Conservation (phyloP, 2,113 vertebrate species). For the Eublepharis macularius region DNA sequence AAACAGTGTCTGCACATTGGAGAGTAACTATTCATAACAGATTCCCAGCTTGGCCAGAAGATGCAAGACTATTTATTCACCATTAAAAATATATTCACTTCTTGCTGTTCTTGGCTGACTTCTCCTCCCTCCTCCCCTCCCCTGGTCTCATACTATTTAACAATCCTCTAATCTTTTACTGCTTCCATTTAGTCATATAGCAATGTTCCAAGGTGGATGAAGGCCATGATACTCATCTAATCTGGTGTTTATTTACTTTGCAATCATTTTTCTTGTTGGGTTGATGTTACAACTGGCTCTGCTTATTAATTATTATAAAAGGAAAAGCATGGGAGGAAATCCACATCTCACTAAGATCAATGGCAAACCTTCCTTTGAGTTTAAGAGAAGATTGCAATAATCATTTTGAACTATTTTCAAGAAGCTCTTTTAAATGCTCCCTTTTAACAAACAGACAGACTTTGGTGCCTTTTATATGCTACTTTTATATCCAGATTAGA, state of each 20-base stretch:
- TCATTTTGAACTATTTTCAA: slow-evolving; percentile 32
- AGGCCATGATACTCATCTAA: slow-evolving; percentile 52
- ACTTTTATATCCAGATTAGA: slow-evolving; percentile 3
- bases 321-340: not conserved
- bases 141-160: slow-evolving; percentile 56
- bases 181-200: slow-evolving; percentile 57
- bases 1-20: not conserved
- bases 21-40: slow-evolving; percentile 56
- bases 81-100: slow-evolving; percentile 57
- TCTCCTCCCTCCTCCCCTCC: slow-evolving; percentile 16
- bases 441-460: not conserved
- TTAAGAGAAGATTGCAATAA: not conserved
- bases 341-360: not conserved
- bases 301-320: slow-evolving; percentile 45
- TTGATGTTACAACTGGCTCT: slow-evolving; percentile 42
- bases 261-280: slow-evolving; percentile 49
- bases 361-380: slow-evolving; percentile 5
- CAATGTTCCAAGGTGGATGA: slow-evolving; percentile 55
- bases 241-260: slow-evolving; percentile 49
- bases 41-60: slow-evolving; percentile 48
- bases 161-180: slow-evolving; percentile 59
- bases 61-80: slow-evolving; percentile 43
- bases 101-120: slow-evolving; percentile 58
- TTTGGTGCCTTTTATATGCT: slow-evolving; percentile 7
- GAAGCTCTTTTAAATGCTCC: not conserved